These are phyloP conservation scores for Thryonomys swinderianus DNA, from an alignment of 2,113 vertebrate genomes.

Conservation along the genomic window DNA sequence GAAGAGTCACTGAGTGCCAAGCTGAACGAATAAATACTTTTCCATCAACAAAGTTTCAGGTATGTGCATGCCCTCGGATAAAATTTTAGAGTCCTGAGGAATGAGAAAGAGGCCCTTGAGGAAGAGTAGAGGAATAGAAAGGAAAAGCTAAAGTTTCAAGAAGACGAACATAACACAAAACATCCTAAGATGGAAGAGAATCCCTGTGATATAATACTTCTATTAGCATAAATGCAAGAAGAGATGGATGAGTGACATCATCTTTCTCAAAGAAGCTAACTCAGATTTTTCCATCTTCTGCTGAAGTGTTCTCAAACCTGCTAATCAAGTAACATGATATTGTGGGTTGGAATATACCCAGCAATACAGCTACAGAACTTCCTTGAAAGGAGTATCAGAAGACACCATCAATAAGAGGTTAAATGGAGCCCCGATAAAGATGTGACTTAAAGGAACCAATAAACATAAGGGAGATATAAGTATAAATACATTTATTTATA, in stretches of 20 bases:
- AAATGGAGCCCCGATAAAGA: background rate
- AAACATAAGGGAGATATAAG: background rate
- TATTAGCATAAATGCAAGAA: background rate
- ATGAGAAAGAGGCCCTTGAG: background rate
- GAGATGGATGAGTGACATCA: background rate
- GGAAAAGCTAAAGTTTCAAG: background rate
- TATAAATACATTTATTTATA: background rate
- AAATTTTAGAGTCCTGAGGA: background rate
- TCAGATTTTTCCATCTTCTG: background rate
- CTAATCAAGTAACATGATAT: background rate
- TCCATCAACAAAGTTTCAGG: background rate
- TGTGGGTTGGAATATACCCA: too few species aligned
- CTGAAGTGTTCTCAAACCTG: background rate
- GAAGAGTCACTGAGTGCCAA: background rate
- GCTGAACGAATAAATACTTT: background rate
- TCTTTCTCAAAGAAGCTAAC: background rate
- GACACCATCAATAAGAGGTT: background rate
- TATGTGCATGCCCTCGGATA: fast-evolving
- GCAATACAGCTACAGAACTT: background rate
- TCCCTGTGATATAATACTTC: background rate
- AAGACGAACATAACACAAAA: background rate
- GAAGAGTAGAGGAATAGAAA: background rate
- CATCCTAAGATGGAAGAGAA: background rate
- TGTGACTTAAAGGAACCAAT: background rate
- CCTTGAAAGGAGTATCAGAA: background rate